Evolutionary conservation across 2,113 vertebrate species (phyloP).

Genomic region (Mirounga angustirostris): DNA sequence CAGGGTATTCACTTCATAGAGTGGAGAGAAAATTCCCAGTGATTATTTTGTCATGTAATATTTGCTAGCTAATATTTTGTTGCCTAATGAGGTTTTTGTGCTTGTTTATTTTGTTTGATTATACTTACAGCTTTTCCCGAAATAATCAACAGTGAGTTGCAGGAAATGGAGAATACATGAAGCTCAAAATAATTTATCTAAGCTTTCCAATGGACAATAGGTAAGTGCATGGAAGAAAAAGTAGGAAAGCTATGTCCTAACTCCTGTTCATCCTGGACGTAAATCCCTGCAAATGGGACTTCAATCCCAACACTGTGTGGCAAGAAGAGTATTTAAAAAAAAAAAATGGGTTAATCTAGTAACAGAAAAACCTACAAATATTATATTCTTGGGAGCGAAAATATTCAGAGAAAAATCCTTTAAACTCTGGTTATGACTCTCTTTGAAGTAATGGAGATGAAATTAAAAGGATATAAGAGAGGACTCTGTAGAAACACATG

Average conservation of each 20-base stretch:
- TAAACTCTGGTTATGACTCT: neutral
- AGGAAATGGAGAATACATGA: neutral
- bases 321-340: neutral
- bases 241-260: neutral
- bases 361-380: neutral
- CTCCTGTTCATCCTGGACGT: neutral
- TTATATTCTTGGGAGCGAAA: neutral
- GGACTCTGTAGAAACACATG: neutral
- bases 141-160: neutral
- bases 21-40: neutral
- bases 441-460: neutral
- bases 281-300: neutral
- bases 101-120: neutral
- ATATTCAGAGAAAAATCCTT: neutral
- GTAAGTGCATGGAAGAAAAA: neutral
- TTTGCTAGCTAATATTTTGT: neutral
- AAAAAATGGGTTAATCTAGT: neutral
- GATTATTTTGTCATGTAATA: neutral
- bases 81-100: neutral
- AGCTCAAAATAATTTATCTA: neutral
- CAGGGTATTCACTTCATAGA: neutral
- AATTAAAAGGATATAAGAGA: neutral
- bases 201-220: neutral
- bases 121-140: neutral
- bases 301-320: neutral